Base-by-base conservation (phyloP, 2,797 vertebrate genomes). In the Rhynchonycteris naso region DNA sequence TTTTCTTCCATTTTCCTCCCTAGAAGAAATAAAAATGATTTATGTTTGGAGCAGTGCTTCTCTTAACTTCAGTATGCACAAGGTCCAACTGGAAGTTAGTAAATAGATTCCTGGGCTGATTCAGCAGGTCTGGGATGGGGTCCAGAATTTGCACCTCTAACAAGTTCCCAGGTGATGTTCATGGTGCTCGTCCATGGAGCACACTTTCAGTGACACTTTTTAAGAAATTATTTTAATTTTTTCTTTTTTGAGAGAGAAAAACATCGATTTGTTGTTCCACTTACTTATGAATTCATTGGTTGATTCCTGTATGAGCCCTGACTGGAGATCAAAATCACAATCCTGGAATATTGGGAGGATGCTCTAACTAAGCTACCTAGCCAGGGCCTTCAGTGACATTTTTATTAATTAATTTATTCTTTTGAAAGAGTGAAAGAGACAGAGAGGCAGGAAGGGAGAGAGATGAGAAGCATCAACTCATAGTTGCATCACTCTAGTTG, bases 1-100 rank as follows among this genome's bases (percentile, higher is more conserved):
- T 78, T 97, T 97, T 78, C 98, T 97, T 95, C 98, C 97, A 88
- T 98, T 97, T 96, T 98, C 98, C 71, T 98, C 99, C 97, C 99
- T 99, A 92, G 75, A 97, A 90, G 83, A 97, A 95, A 87, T 19
- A 58, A 63, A 30, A 81, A 63, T 18, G 28, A 65, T 79, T 75
- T 81, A n/a, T 74, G 19, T 68, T 91, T 61, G 83, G 59, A 80
- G 68, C 35, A 50, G 50, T 72, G 50, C 5, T 69, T 82, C 93
- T 95, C 78, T 80, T 80, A 88, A 84, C 9, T 30, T 50, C 43
- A 35, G 30, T 5, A 8, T 68, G 59, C 10, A 38, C 2, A 10
- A 80, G 22, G 9, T 47, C 47, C 21, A 16, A 10, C 50, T 43
- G 16, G 15, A n/a, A 26, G 22, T 59, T 91, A 16, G 75, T 68